These are phyloP conservation scores for Dunckerocampus dactyliophorus DNA, from an alignment of 2,113 vertebrate genomes.

Conservation along the genomic window DNA sequence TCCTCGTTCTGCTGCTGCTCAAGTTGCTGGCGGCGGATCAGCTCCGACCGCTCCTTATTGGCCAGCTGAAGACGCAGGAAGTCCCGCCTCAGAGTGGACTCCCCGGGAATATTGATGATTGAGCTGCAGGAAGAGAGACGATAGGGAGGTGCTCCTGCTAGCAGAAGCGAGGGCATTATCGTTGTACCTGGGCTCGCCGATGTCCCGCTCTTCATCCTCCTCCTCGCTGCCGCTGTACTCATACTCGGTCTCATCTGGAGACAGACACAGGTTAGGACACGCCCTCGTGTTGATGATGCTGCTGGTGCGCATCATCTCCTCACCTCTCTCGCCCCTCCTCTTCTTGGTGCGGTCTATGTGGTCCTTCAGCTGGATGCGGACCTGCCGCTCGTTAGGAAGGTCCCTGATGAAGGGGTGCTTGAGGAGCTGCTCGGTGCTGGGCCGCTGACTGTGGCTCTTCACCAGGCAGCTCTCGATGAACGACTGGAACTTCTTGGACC, in stretches of 20 bases:
- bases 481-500: constrained; percentile 98
- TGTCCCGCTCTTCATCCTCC: constrained; percentile 94
- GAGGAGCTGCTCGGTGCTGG: constrained; percentile 93
- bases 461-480: constrained; percentile 97
- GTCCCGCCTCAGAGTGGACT: constrained; percentile 91
- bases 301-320: neutral
- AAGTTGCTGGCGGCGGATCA: constrained; percentile 91
- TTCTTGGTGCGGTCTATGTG: constrained; percentile 98
- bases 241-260: constrained; percentile 92
- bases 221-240: constrained; percentile 99
- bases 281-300: too few relatives aligned
- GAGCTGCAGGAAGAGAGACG: constrained; percentile 71
- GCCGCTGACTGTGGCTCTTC: constrained; percentile 95
- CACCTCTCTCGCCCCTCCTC: constrained; percentile 84
- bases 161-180: too few relatives aligned
- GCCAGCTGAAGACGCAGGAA: constrained; percentile 95
- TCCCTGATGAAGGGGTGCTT: constrained; percentile 97
- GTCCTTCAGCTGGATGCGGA: constrained; percentile 99
- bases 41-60: constrained; percentile 95
- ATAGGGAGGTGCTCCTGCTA: neutral
- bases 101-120: constrained; percentile 93
- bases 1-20: constrained; percentile 99
- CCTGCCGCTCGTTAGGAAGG: constrained; percentile 93
- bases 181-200: constrained; percentile 89
- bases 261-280: constrained; percentile 4